These are phyloP conservation scores for Toxostoma redivivum DNA, from an alignment of 2,113 vertebrate genomes.

Conservation along the genomic window DNA sequence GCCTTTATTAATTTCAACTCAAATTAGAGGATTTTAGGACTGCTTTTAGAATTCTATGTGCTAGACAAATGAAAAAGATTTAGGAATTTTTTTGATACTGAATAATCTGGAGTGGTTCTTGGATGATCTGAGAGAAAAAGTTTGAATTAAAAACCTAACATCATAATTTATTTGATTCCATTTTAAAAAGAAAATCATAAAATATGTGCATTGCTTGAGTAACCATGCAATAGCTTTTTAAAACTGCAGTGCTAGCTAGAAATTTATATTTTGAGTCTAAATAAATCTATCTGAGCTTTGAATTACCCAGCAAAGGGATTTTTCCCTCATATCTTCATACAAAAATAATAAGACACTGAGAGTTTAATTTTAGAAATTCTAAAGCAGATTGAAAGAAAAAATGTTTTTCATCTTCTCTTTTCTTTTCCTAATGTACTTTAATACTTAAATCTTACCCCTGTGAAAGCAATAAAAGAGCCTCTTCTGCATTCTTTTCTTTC, in stretches of 20 bases:
- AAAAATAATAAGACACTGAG: slow-evolving; percentile 16
- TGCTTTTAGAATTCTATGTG: not conserved
- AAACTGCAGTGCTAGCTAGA: not conserved
- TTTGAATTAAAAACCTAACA: not conserved
- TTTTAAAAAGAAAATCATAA: not conserved
- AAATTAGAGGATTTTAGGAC: not conserved
- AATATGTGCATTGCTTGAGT: not conserved
- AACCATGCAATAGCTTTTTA: not conserved
- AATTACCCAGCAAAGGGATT: slow-evolving; percentile 13
- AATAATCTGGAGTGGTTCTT: not conserved
- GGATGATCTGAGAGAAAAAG: not conserved
- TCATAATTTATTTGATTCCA: not conserved
- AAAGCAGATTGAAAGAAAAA: slow-evolving; percentile 13
- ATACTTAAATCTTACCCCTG: not conserved
- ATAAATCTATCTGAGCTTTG: slow-evolving; percentile 21
- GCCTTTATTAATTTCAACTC: not conserved
- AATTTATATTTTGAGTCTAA: not conserved
- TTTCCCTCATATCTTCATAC: slow-evolving; percentile 27
- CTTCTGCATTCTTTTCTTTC: slow-evolving; percentile 6
- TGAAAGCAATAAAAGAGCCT: slow-evolving; percentile 16
- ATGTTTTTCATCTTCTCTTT: slow-evolving; percentile 15
- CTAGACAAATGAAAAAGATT: not conserved
- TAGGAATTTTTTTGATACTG: not conserved
- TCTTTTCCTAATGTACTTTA: slow-evolving; percentile 29
- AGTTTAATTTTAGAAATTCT: slow-evolving; percentile 45